Base-by-base conservation (phyloP, 1,140 invertebrate species). In the Panulirus ornatus region DNA sequence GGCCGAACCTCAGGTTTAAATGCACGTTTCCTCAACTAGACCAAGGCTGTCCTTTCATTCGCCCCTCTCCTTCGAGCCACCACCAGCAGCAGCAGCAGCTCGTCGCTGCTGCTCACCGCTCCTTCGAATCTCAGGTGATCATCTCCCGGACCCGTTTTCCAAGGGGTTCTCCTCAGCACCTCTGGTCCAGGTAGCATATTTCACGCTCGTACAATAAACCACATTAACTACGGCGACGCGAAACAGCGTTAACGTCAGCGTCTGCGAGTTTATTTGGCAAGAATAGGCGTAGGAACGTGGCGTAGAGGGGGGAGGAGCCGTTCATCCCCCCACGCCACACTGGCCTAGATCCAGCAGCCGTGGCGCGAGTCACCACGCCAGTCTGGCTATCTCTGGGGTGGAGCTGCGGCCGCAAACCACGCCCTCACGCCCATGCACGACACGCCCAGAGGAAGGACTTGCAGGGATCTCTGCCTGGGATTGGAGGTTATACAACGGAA, bases 41-140 rank as follows among this genome's bases (percentile, higher is more conserved):
- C 79, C 79, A 82, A 82, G 79, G 79, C 11, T 82, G 79, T 82
- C 79, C 79, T 82, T 82, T 82, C 79, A 82, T 51, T 58, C 34
- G 27, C 19, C 47, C 27, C 11, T 63, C 34, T 63, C 79, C 27
- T 75, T 19, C 16, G 44, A 22, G 36, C 44, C 44, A 16, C 27
- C 27, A 27, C 30, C 79, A 36, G n/a, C n/a, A n/a, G n/a, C n/a
- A n/a, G n/a, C n/a, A n/a, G n/a, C n/a, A n/a, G n/a, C n/a, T n/a
- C n/a, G n/a, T n/a, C n/a, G n/a, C n/a, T n/a, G n/a, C n/a, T n/a
- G n/a, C n/a, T n/a, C n/a, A n/a, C n/a, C n/a, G n/a, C n/a, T n/a
- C n/a, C n/a, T n/a, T n/a, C n/a, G n/a, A n/a, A n/a, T n/a, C n/a
- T n/a, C n/a, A n/a, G n/a, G n/a, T n/a, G n/a, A n/a, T n/a, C n/a